Evolutionary conservation across 2,113 vertebrate genomes (phyloP).

Genomic region (Bettongia penicillata): DNA sequence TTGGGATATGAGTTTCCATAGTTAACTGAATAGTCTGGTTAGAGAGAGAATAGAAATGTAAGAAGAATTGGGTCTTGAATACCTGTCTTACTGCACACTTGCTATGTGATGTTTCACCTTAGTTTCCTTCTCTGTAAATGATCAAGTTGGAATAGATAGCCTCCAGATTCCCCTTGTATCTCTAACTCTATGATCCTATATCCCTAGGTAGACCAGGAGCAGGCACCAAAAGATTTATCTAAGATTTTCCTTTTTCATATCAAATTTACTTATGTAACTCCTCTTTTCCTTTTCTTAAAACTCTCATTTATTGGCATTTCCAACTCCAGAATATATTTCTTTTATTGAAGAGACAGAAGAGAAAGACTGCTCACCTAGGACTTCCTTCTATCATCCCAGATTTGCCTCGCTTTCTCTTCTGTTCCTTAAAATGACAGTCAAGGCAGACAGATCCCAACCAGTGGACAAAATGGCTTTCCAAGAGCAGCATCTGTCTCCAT

Average conservation of each 20-base stretch:
- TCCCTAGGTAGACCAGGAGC: background rate
- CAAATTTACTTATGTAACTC: background rate
- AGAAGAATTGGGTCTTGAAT: background rate
- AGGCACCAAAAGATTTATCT: background rate
- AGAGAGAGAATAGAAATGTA: background rate
- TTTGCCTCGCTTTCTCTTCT: conserved; percentile 49
- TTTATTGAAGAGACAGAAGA: conserved; percentile 64
- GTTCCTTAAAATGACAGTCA: conserved; percentile 69
- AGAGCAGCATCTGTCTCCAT: conserved; percentile 79
- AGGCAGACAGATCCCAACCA: conserved; percentile 71
- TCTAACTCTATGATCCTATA: background rate
- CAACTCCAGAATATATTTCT: conserved; percentile 48
- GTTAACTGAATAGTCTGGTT: background rate
- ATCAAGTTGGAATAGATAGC: background rate
- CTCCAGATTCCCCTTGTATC: background rate
- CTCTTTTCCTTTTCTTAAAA: conserved; percentile 7
- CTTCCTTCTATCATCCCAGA: conserved; percentile 63
- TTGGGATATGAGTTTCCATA: background rate
- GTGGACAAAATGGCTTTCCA: conserved; percentile 74
- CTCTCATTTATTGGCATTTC: background rate
- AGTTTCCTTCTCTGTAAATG: background rate
- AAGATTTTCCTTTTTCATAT: background rate
- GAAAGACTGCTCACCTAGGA: conserved; percentile 33
- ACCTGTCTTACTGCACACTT: background rate
- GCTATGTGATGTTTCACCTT: background rate